Percentiles rank a stretch among this genome's conserved stretches.
Evolutionary conservation across 2,113 vertebrate genomes (phyloP).

Genomic region (Elephas maximus): DNA sequence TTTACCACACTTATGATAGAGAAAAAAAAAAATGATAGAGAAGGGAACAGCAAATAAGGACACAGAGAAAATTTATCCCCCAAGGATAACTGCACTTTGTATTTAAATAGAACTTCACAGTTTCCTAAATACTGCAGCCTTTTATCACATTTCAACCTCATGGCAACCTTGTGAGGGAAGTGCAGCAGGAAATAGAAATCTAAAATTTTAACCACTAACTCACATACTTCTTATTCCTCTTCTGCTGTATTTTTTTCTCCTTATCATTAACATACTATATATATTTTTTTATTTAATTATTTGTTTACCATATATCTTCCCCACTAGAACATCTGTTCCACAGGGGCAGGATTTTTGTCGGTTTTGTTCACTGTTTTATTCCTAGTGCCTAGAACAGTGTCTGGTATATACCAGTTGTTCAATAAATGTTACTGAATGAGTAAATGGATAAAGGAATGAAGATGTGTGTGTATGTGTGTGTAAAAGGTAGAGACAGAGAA

Average conservation of each 20-base stretch:
- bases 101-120: slow-evolving; percentile 61
- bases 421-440: slow-evolving; percentile 47
- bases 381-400: slow-evolving; percentile 10
- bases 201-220: slow-evolving; percentile 57
- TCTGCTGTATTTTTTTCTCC: slow-evolving; percentile 65
- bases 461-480: too few species aligned
- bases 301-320: not conserved
- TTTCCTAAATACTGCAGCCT: slow-evolving; percentile 52
- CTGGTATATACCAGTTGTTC: not conserved
- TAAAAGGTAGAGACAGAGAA: not conserved
- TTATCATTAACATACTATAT: slow-evolving; percentile 55
- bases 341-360: slow-evolving; percentile 14
- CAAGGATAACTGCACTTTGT: slow-evolving; percentile 9
- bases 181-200: slow-evolving; percentile 58
- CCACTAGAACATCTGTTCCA: slow-evolving; percentile 5
- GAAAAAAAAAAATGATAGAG: not conserved
- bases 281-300: slow-evolving; percentile 36
- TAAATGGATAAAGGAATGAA: not conserved
- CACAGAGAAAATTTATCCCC: slow-evolving; percentile 40
- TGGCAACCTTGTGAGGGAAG: slow-evolving; percentile 56
- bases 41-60: slow-evolving; percentile 53
- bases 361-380: slow-evolving; percentile 26
- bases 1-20: not conserved
- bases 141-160: slow-evolving; percentile 59
- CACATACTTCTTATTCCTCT: slow-evolving; percentile 43